These are phyloP conservation scores for Timandra comae DNA, from an alignment of 2,888 invertebrate genomes.

Conservation along the genomic window DNA sequence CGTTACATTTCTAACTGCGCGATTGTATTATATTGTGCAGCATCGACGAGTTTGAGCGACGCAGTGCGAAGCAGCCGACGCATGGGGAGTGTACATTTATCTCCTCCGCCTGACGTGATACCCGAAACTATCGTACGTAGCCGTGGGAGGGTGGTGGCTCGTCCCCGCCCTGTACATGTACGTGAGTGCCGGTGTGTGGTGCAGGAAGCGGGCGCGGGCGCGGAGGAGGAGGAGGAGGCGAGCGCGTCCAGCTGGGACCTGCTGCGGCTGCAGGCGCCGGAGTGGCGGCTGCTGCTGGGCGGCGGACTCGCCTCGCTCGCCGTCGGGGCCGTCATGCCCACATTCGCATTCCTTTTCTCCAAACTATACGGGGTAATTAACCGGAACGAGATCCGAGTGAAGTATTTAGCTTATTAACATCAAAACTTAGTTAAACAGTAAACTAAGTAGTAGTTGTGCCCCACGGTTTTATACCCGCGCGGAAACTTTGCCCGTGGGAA, in stretches of 20 bases:
- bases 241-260: constrained; percentile 50
- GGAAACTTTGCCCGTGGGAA: too few relatives aligned
- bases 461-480: too few relatives aligned
- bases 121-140: too few relatives aligned
- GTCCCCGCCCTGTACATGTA: constrained; percentile 13
- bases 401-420: too few relatives aligned
- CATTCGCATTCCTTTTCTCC: constrained; percentile 81
- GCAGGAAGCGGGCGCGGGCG: constrained; percentile 18
- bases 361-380: constrained; percentile 77
- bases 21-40: too few relatives aligned
- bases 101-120: not conserved
- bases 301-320: constrained; percentile 77
- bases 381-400: too few relatives aligned
- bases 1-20: too few relatives aligned
- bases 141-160: constrained; percentile 6
- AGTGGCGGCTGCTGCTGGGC: constrained; percentile 78
- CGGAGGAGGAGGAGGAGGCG: constrained; percentile 21
- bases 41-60: not conserved
- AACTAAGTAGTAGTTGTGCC: too few relatives aligned
- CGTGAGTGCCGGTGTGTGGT: constrained; percentile 7
- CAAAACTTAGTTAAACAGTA: too few relatives aligned
- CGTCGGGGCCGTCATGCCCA: constrained; percentile 81
- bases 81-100: not conserved
- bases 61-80: not conserved
- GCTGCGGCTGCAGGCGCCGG: constrained; percentile 76